phyloP scores from a whole-genome alignment of 2,797 vertebrate species.

The Champsocephalus esox region DNA sequence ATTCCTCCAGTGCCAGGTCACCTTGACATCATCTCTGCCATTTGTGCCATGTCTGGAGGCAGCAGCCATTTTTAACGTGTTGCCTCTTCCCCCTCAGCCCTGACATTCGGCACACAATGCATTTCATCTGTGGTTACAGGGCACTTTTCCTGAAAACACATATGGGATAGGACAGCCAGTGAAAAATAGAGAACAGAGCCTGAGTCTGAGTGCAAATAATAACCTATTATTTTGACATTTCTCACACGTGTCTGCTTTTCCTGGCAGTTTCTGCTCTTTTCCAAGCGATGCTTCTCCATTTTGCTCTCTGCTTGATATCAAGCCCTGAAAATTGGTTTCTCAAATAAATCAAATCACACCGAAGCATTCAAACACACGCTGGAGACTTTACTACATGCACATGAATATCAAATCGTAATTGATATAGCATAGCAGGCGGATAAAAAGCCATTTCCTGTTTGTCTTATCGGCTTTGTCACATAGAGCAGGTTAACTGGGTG shows the following conservation, averaged over 20 bases:
- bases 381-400: conserved; percentile 22
- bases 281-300: not conserved
- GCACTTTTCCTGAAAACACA: conserved; percentile 41
- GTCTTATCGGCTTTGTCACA: conserved; percentile 77
- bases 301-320: conserved; percentile 25
- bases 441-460: conserved; percentile 82
- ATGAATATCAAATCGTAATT: conserved; percentile 74
- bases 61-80: conserved; percentile 63
- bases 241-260: conserved; percentile 32
- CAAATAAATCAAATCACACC: not conserved
- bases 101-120: conserved; percentile 65
- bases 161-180: conserved; percentile 37
- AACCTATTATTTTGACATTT: conserved; percentile 67
- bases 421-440: conserved; percentile 69
- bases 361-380: not conserved
- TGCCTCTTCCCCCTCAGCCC: conserved; percentile 45
- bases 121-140: conserved; percentile 47
- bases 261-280: conserved; percentile 12
- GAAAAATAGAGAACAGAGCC: conserved; percentile 41
- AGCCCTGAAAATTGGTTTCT: conserved; percentile 37
- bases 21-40: conserved; percentile 70
- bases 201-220: conserved; percentile 52
- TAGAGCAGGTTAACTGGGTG: conserved; percentile 76
- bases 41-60: conserved; percentile 72
- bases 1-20: conserved; percentile 61